Evolutionary conservation across 2,888 invertebrate genomes (phyloP).

Genomic region (Athalia rosae): DNA sequence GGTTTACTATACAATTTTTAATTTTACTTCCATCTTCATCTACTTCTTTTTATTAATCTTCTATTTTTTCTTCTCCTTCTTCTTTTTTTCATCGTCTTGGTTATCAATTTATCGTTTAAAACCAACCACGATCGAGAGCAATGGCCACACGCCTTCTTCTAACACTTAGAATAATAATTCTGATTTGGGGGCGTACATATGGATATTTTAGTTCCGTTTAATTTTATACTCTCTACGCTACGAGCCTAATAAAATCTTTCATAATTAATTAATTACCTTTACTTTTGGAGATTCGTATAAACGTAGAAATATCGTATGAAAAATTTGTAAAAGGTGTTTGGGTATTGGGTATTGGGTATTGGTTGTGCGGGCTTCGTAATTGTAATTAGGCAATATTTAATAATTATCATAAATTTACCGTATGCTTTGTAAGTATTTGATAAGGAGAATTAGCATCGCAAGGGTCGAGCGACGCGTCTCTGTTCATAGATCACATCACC

Average conservation of each 20-base stretch:
- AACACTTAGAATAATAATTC: constrained; percentile 66
- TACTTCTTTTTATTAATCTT: constrained; percentile 44
- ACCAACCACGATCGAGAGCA: constrained; percentile 68
- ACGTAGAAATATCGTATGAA: constrained; percentile 72
- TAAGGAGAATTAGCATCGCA: constrained; percentile 65
- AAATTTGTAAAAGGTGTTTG: constrained; percentile 67
- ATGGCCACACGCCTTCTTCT: constrained; percentile 59
- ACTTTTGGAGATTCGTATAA: constrained; percentile 69
- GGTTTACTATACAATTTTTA: constrained; percentile 71
- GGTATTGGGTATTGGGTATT: constrained; percentile 50
- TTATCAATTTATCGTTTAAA: constrained; percentile 68
- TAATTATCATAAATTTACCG: constrained; percentile 69
- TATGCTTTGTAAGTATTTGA: constrained; percentile 54
- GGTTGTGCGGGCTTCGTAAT: constrained; percentile 64
- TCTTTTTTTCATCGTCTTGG: constrained; percentile 53
- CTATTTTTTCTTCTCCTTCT: constrained; percentile 41
- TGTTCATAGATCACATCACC: constrained; percentile 72
- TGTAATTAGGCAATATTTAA: constrained; percentile 68
- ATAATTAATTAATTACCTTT: constrained; percentile 62
- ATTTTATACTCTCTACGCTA: constrained; percentile 64
- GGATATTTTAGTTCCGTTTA: constrained; percentile 54
- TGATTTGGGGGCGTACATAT: constrained; percentile 63
- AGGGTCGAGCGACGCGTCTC: constrained; percentile 65
- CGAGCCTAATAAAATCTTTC: constrained; percentile 66
- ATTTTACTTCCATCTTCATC: constrained; percentile 60